These are phyloP conservation scores for Sciurus carolinensis DNA, from an alignment of 2,797 vertebrate species.

Conservation along the genomic window DNA sequence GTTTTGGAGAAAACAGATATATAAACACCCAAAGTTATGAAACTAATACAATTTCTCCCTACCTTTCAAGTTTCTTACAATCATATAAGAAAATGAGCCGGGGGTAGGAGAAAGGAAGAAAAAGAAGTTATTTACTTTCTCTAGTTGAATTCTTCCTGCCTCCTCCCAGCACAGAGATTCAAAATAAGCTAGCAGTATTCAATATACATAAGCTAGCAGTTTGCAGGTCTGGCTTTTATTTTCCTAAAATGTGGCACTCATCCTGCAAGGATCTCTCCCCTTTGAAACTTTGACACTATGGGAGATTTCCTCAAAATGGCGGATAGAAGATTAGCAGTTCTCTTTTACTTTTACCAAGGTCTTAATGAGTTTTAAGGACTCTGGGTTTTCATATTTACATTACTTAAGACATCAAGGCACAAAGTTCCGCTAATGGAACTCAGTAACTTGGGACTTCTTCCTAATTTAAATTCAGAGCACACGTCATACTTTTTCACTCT, in stretches of 20 bases:
- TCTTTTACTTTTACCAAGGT: conserved; percentile 62
- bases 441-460: conserved; percentile 10
- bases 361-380: conserved; percentile 17
- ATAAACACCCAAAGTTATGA: conserved; percentile 59
- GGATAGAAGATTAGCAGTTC: conserved; percentile 40
- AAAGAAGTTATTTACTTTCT: conserved; percentile 75
- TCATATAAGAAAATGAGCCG: conserved; percentile 7
- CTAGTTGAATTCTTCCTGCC: neutral
- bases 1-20: conserved; percentile 63
- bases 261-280: conserved; percentile 62
- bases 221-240: conserved; percentile 59
- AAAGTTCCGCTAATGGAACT: conserved; percentile 48
- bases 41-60: conserved; percentile 62
- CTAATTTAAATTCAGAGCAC: conserved; percentile 53
- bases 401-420: conserved; percentile 26
- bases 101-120: neutral
- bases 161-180: neutral
- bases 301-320: conserved; percentile 72
- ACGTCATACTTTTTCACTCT: conserved; percentile 25
- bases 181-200: neutral
- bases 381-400: conserved; percentile 49
- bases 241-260: conserved; percentile 27
- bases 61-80: conserved; percentile 56
- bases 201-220: conserved; percentile 42
- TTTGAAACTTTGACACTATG: conserved; percentile 75